Conservation (phyloP, 2,113 vertebrate species). For the Gorsachius goisagi region DNA sequence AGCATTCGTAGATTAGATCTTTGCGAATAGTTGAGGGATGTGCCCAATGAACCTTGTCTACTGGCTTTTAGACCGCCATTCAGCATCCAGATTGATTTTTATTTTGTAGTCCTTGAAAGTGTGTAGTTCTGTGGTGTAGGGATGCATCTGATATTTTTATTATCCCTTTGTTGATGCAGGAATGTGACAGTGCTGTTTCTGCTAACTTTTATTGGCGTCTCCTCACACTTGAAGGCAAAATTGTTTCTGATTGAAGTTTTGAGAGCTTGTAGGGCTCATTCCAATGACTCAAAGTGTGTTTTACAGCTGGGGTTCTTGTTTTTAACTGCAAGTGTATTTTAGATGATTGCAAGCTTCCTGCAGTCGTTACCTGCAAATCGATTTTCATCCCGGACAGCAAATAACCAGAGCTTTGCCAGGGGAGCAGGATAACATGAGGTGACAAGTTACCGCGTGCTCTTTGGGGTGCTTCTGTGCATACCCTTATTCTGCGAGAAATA, state of each 20-base stretch:
- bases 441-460: accelerated
- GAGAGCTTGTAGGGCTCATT: neutral
- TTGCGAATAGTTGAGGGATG: neutral
- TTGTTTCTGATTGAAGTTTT: neutral
- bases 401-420: neutral
- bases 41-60: neutral
- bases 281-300: neutral
- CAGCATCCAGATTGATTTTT: neutral
- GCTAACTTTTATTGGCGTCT: neutral
- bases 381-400: neutral
- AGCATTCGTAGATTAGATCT: conserved; percentile 35
- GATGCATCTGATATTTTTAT: conserved; percentile 12
- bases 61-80: neutral
- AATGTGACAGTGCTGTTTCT: neutral
- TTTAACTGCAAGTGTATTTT: neutral
- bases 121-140: neutral
- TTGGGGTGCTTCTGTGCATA: neutral
- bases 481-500: accelerated
- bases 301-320: neutral
- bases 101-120: neutral
- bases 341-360: neutral
- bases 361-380: neutral
- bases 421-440: neutral
- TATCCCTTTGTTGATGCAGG: neutral
- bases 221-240: neutral